phyloP scores from a whole-genome alignment of 2,888 invertebrate species.

The Trissolcus japonicus region DNA sequence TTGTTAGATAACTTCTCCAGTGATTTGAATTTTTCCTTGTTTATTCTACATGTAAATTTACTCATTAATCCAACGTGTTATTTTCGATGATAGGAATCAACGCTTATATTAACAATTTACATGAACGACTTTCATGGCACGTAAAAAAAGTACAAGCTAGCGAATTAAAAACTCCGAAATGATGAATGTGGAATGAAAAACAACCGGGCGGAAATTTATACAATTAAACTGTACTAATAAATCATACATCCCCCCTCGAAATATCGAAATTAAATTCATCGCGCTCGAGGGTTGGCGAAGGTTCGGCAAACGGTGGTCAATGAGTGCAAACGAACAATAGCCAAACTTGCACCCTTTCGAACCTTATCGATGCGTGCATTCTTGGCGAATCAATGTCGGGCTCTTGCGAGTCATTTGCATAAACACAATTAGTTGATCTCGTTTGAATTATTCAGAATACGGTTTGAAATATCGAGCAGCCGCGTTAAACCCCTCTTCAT shows the following conservation, averaged over 20 bases:
- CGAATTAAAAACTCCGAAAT: constrained; percentile 5
- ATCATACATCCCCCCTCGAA: constrained; percentile 35
- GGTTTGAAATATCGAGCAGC: constrained; percentile 56
- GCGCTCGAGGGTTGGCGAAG: constrained; percentile 28
- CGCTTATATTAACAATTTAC: neutral
- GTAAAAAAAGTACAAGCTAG: neutral
- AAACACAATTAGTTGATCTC: constrained; percentile 73
- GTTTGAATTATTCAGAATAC: constrained; percentile 73
- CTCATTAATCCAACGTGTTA: neutral
- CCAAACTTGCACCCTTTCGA: constrained; percentile 57
- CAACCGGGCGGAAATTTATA: constrained; percentile 50
- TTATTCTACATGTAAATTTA: neutral
- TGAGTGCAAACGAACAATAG: constrained; percentile 45
- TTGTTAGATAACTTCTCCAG: too few relatives aligned
- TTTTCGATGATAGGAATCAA: neutral
- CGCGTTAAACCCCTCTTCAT: constrained; percentile 46
- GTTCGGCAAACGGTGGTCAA: constrained; percentile 45
- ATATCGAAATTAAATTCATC: constrained; percentile 35
- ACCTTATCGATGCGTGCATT: constrained; percentile 66
- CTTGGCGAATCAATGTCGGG: constrained; percentile 69
- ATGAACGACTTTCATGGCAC: neutral
- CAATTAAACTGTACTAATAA: constrained; percentile 44
- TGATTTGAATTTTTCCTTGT: too few relatives aligned
- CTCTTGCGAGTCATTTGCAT: constrained; percentile 67
- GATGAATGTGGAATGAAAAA: constrained; percentile 20